Conservation (phyloP, 2,888 invertebrate species). For the Fragum sueziense region DNA sequence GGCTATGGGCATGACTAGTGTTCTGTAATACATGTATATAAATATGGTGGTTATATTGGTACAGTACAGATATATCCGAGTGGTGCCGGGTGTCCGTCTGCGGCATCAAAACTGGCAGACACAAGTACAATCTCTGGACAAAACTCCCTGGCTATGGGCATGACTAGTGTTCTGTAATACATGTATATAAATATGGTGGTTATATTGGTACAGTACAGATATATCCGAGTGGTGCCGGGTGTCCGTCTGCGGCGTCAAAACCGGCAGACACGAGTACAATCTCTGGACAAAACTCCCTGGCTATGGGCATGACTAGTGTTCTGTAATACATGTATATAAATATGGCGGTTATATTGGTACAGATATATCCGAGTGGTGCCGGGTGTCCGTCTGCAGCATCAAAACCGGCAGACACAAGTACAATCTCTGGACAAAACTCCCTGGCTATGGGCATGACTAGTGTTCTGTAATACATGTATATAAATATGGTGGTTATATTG, state of each 20-base stretch:
- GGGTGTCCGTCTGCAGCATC: conserved; percentile 98
- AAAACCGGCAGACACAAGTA: conserved; percentile 98
- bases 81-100: conserved; percentile 95
- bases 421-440: conserved; percentile 91
- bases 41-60: too few relatives aligned
- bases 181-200: too few relatives aligned
- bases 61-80: too few relatives aligned
- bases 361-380: conserved; percentile 95
- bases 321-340: too few relatives aligned
- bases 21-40: too few relatives aligned
- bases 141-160: conserved; percentile 93
- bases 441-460: conserved; percentile 97
- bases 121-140: conserved; percentile 97
- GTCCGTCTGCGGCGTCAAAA: conserved; percentile 98
- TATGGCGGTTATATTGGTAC: not conserved
- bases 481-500: too few relatives aligned
- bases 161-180: conserved; percentile 90
- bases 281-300: conserved; percentile 91
- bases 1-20: conserved; percentile 97
- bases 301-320: conserved; percentile 97
- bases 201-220: too few relatives aligned
- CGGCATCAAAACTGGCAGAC: conserved; percentile 99
- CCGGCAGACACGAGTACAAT: conserved; percentile 98
- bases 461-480: conserved; percentile 88
- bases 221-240: conserved; percentile 96